Evolutionary conservation across 2,113 vertebrate species (phyloP), one percentile per base, ranked within the genome.

Genomic region (Pipa parva): DNA sequence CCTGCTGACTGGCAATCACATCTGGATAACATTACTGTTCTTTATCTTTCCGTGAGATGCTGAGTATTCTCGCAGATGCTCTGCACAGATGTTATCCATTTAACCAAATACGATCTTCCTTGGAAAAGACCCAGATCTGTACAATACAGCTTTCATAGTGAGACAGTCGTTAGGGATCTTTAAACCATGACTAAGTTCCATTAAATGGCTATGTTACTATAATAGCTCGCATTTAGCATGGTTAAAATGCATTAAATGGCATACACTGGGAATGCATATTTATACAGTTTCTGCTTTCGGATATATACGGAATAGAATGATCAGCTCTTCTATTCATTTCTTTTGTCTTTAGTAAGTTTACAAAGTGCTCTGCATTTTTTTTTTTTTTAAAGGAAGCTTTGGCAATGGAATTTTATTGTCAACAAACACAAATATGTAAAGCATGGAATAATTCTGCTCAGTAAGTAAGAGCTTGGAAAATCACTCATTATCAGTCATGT

Each of bases 401-500:
- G 12, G 21, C 18, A 7, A 59, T 37, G 17, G 22, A 29, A 18
- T 42, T 13, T 6, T 3, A 22, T 36, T 37, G 37, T 11, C 28
- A 58, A 58, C 22, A 36, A 12, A 60, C 74, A 71, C 65, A 59
- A 76, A 71, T 63, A 25, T 62, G 37, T 73, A 62, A 73, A 52
- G 12, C 50, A 70, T 29, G 72, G 65, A 45, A 59, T 69, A 73
- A 56, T 50, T 54, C 59, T 77, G 58, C 55, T 31, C 37, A 72
- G 71, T 31, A 45, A 56, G 51, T 71, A 45, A 49, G 64, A 74
- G 49, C 46, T 63, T 65, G 50, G 63, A 70, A 74, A 79, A 77
- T 80, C 71, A 71, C 56, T 75, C 61, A 75, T 75, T 72, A 72
- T 71, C 72, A 77, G 74, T 74, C 69, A 56, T 39, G 62, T 61